These are phyloP conservation scores for Lytechinus pictus DNA, from an alignment of 35 echinoderm and acorn worm genomes.

Conservation along the genomic window DNA sequence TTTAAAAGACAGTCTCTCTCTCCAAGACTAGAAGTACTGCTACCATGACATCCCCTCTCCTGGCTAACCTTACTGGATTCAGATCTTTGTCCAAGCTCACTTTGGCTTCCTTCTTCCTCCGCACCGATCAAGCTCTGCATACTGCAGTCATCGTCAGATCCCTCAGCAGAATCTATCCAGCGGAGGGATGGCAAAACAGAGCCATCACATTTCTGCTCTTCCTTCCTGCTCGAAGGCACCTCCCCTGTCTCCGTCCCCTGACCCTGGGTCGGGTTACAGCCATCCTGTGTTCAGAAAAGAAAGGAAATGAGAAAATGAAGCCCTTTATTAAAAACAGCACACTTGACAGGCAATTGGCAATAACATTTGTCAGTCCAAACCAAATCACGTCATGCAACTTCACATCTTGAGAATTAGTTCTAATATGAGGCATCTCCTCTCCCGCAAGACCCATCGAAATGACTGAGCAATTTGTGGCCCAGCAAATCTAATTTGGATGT, in stretches of 20 bases:
- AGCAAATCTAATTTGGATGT: constrained; percentile 40
- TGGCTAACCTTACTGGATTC: not conserved
- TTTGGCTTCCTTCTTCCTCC: not conserved
- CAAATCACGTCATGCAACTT: not conserved
- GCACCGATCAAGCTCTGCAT: not conserved
- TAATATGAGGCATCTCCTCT: constrained; percentile 2
- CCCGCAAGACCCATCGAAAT: not conserved
- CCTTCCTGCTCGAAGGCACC: constrained; percentile 25
- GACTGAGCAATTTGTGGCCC: constrained; percentile 20
- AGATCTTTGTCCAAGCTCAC: not conserved
- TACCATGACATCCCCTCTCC: not conserved
- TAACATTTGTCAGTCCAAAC: not conserved
- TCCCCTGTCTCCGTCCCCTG: constrained; percentile 24
- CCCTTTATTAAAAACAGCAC: not conserved
- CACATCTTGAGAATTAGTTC: not conserved
- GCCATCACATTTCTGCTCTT: not conserved
- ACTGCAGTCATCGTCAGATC: not conserved
- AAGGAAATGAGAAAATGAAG: not conserved
- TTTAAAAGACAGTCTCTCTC: not conserved
- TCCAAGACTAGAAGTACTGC: not conserved
- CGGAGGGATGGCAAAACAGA: not conserved
- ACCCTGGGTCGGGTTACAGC: not conserved
- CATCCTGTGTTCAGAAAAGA: constrained; percentile 28
- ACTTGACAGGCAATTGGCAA: constrained; percentile 9
- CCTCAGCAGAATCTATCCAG: not conserved